Conservation (phyloP, 1,140 invertebrate genomes). For the Bombyx mori region ASM3026992v2 NC_085117.1:16965501-16966000, state of each 20-base stretch:
- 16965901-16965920: too few relatives aligned
- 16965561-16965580: too few relatives aligned
- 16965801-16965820: neutral
- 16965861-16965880: neutral
- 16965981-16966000: conserved; percentile 13
- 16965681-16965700: neutral
- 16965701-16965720: too few relatives aligned
- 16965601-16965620: neutral
- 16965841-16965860: neutral
- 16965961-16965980: conserved; percentile 13
- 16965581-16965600: neutral
- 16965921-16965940: conserved; percentile 14
- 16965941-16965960: conserved; percentile 10
- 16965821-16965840: neutral
- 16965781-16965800: neutral
- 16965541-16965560: neutral
- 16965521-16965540: conserved; percentile 1
- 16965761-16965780: conserved; percentile 1
- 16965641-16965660: neutral
- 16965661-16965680: neutral
- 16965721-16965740: neutral
- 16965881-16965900: too few relatives aligned
- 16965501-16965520: too few relatives aligned
- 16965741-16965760: neutral
- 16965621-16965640: neutral